Conservation (phyloP, 2,888 invertebrate genomes). For the Idaea aversata region DNA sequence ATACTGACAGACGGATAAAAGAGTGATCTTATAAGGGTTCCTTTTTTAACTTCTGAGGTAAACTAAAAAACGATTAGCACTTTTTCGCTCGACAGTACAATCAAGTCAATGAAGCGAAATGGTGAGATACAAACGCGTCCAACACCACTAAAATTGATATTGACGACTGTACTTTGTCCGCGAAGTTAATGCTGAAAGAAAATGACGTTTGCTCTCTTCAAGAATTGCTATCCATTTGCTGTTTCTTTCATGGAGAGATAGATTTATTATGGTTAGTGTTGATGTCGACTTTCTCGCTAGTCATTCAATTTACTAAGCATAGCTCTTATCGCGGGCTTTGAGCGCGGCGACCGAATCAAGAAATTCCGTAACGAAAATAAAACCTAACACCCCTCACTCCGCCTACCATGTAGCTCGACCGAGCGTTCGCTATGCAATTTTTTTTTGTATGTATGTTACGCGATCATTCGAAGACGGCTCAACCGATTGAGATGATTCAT, state of each 20-base stretch:
- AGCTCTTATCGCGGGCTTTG: too few relatives aligned
- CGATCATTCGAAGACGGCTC: too few relatives aligned
- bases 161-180: slow-evolving; percentile 53
- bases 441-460: too few relatives aligned
- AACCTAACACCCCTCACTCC: too few relatives aligned
- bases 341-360: too few relatives aligned
- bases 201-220: slow-evolving; percentile 45
- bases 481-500: too few relatives aligned
- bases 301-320: neutral
- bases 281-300: neutral
- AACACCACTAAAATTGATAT: slow-evolving; percentile 49
- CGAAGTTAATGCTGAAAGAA: slow-evolving; percentile 44
- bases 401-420: too few relatives aligned
- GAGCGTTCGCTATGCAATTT: too few relatives aligned
- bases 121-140: slow-evolving; percentile 39
- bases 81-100: slow-evolving; percentile 32
- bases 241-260: neutral
- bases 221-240: neutral
- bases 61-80: neutral
- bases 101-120: slow-evolving; percentile 45
- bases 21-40: too few relatives aligned
- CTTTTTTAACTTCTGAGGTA: too few relatives aligned
- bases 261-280: neutral
- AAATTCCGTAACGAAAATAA: too few relatives aligned
- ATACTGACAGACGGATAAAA: too few relatives aligned